Percentiles rank a stretch among this genome's conserved stretches.
phyloP scores from a whole-genome alignment of 2,113 vertebrate species.

The Anser cygnoides region DNA sequence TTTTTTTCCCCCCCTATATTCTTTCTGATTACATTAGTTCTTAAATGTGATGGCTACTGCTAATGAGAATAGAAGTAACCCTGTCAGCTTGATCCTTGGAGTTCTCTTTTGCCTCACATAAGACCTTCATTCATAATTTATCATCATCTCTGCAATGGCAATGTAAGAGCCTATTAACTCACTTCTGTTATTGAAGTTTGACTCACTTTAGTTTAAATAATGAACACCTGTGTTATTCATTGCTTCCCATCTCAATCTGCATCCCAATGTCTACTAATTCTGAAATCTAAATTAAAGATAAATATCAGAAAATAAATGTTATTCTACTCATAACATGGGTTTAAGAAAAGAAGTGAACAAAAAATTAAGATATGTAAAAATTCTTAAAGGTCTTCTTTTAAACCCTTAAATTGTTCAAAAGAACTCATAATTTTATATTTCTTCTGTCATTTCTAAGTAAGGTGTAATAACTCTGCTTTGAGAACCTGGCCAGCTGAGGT shows the following conservation, averaged over 20 bases:
- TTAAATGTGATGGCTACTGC: background rate
- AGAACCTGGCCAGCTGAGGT: background rate
- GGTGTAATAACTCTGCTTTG: background rate
- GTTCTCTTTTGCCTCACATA: conserved; percentile 44
- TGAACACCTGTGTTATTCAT: conserved; percentile 25
- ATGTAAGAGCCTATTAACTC: conserved; percentile 47
- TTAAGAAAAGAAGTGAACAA: background rate
- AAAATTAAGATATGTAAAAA: background rate
- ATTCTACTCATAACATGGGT: background rate
- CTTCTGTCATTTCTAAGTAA: background rate
- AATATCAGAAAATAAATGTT: background rate
- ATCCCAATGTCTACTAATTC: background rate
- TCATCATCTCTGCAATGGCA: conserved; percentile 26
- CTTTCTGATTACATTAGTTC: conserved; percentile 23
- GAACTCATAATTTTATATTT: background rate
- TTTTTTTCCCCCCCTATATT: background rate
- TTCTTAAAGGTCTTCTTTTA: background rate
- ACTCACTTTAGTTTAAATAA: background rate
- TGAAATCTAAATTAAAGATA: background rate
- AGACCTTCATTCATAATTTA: conserved; percentile 61
- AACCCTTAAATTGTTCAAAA: background rate
- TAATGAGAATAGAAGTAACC: conserved; percentile 13
- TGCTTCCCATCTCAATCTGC: background rate
- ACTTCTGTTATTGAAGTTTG: conserved; percentile 39
- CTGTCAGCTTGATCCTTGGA: background rate